Percentiles rank a stretch among this genome's conserved stretches.
Evolutionary conservation across 2,797 vertebrate species (phyloP).

Genomic region (Hippocampus kuda): DNA sequence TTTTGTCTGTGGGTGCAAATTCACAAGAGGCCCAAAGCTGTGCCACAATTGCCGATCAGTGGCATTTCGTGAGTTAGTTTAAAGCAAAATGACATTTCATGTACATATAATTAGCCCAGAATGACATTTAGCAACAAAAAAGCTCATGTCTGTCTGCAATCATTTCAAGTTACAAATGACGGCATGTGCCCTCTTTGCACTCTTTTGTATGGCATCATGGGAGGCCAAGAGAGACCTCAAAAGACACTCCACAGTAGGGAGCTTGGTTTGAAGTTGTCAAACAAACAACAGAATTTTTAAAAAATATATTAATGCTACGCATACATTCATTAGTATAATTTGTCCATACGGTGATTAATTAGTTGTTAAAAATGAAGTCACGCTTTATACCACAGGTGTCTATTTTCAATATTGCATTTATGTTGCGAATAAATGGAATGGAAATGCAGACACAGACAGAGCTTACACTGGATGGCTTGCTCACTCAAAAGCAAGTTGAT

Average conservation of each 20-base stretch:
- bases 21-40: conserved; percentile 12
- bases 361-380: neutral
- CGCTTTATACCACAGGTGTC: neutral
- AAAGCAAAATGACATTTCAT: conserved; percentile 53
- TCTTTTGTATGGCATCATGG: conserved; percentile 6
- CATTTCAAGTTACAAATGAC: conserved; percentile 12
- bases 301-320: neutral
- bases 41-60: conserved; percentile 12
- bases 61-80: conserved; percentile 44
- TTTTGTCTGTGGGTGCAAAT: conserved; percentile 6
- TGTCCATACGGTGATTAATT: no score
- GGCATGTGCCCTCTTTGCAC: neutral
- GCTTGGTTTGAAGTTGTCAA: neutral
- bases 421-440: no score
- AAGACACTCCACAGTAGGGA: neutral
- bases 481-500: no score
- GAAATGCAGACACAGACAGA: no score
- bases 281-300: neutral
- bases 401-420: no score
- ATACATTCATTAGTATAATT: neutral
- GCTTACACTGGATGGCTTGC: no score
- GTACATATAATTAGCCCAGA: conserved; percentile 28
- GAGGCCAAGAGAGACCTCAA: neutral
- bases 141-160: conserved; percentile 25
- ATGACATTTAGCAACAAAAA: conserved; percentile 50